Evolutionary conservation across 2,797 vertebrate species (phyloP).

Genomic region (Lateolabrax maculatus): DNA sequence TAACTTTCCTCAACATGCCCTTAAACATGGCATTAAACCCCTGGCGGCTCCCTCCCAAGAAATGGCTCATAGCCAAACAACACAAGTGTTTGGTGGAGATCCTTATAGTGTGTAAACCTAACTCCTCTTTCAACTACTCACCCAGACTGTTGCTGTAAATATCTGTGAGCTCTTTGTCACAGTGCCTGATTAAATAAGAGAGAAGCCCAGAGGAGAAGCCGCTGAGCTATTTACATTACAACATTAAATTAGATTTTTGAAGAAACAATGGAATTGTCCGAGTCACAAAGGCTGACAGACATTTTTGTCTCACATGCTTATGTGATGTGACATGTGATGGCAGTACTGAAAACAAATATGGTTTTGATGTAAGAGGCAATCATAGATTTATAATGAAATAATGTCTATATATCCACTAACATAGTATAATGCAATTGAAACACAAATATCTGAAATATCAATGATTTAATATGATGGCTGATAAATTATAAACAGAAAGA

Average conservation of each 20-base stretch:
- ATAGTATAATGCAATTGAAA: neutral
- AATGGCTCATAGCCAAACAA: constrained; percentile 20
- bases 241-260: constrained; percentile 48
- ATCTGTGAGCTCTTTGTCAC: constrained; percentile 66
- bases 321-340: neutral
- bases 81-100: constrained; percentile 52
- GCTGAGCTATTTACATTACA: constrained; percentile 49
- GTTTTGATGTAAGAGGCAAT: constrained; percentile 24
- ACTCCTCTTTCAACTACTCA: constrained; percentile 36
- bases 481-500: constrained; percentile 34
- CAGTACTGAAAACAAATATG: constrained; percentile 11
- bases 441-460: neutral
- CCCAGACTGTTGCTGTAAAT: constrained; percentile 54
- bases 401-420: neutral
- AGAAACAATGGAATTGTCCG: constrained; percentile 57
- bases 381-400: constrained; percentile 27
- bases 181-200: constrained; percentile 65
- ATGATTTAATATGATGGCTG: constrained; percentile 1
- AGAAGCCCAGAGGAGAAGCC: constrained; percentile 34
- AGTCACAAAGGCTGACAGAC: constrained; percentile 41
- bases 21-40: constrained; percentile 51
- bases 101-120: constrained; percentile 48
- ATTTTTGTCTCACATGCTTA: constrained; percentile 13
- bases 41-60: constrained; percentile 27
- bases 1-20: constrained; percentile 29